Evolutionary conservation across 2,113 vertebrate species (phyloP).

Genomic region (Andinoacara biseriatus): DNA sequence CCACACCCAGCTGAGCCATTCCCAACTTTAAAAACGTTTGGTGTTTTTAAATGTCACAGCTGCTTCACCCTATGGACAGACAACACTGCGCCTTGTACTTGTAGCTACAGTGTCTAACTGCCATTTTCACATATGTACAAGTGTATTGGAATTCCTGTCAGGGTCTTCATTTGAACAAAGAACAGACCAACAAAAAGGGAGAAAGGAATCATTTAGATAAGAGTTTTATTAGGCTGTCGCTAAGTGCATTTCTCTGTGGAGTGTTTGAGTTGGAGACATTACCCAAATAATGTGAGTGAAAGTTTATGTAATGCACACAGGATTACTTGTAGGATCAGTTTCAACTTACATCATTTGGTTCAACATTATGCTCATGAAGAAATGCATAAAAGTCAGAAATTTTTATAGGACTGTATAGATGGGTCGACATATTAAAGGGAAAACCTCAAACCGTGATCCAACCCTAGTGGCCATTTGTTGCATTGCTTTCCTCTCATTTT

Average conservation of each 20-base stretch:
- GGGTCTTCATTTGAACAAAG: not conserved
- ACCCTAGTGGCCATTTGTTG: not conserved
- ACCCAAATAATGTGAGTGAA: not conserved
- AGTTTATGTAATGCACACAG: not conserved
- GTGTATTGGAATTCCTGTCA: not conserved
- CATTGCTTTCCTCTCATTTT: not conserved
- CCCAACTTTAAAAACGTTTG: conserved; percentile 51
- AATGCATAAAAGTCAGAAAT: not conserved
- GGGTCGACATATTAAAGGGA: not conserved
- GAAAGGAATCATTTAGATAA: not conserved
- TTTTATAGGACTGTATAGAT: not conserved
- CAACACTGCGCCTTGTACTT: not conserved
- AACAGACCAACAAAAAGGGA: not conserved
- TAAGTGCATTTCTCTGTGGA: not conserved
- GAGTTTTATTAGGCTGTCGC: not conserved
- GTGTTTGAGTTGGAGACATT: not conserved
- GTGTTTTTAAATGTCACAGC: conserved; percentile 49
- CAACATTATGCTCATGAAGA: not conserved
- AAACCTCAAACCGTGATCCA: not conserved
- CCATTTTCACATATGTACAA: not conserved
- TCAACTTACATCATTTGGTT: too few species aligned
- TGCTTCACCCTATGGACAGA: not conserved
- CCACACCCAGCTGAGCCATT: conserved; percentile 33
- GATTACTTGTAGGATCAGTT: not conserved
- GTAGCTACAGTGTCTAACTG: not conserved